Percentiles rank a stretch among this genome's conserved stretches.
These are phyloP conservation scores for Fregetta grallaria DNA, from an alignment of 2,113 vertebrate species.

Conservation along the genomic window DNA sequence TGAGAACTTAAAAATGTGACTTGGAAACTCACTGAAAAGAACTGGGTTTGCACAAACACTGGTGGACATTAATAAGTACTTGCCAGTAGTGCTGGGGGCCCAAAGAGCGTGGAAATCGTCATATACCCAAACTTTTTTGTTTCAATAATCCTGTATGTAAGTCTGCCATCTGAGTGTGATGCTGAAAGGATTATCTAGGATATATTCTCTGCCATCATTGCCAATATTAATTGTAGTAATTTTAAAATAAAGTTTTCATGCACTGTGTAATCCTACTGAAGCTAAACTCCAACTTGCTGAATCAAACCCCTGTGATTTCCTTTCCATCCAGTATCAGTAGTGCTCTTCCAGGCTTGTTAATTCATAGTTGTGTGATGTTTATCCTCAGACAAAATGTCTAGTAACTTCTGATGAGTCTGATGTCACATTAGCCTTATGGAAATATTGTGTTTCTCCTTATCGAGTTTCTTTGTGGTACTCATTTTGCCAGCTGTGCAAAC, in stretches of 20 bases:
- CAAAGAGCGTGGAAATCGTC: background rate
- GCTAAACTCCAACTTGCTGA: background rate
- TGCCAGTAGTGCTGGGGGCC: background rate
- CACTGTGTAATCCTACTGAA: background rate
- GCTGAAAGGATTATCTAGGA: background rate
- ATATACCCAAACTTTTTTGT: background rate
- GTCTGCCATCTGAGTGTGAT: background rate
- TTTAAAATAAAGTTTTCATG: background rate
- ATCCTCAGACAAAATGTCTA: background rate
- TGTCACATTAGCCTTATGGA: background rate
- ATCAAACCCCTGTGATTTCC: background rate
- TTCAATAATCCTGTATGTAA: background rate
- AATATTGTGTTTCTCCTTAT: background rate
- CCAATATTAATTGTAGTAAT: background rate
- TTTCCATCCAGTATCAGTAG: background rate
- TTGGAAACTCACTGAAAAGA: background rate
- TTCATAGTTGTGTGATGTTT: background rate
- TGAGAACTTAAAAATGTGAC: background rate
- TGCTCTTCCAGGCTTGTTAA: background rate
- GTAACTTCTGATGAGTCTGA: background rate
- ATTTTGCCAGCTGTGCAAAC: background rate
- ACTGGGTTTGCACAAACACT: background rate
- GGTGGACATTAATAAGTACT: background rate
- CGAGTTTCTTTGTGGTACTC: background rate
- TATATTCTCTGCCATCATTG: background rate